phyloP scores from a whole-genome alignment of 2,888 invertebrate species.

The Mactromeris polynyma region DNA sequence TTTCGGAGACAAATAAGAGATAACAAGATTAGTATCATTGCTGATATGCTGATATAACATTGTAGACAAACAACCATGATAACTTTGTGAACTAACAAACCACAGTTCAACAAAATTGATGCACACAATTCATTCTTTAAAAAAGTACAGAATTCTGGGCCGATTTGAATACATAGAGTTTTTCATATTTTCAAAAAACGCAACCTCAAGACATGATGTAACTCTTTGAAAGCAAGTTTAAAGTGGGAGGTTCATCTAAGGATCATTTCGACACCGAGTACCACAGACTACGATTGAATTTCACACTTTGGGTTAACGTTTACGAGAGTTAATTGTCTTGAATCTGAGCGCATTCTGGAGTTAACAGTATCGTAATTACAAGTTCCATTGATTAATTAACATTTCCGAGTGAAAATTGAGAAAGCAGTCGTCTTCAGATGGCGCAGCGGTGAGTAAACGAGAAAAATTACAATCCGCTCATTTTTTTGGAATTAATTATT shows the following conservation, averaged over 20 bases:
- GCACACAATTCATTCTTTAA: neutral
- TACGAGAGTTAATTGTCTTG: conserved; percentile 39
- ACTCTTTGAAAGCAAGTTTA: neutral
- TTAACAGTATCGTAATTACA: conserved; percentile 47
- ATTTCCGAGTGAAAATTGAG: conserved; percentile 38
- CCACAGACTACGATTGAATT: conserved; percentile 40
- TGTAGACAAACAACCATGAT: too few relatives aligned
- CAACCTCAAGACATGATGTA: neutral
- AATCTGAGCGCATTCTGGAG: conserved; percentile 45
- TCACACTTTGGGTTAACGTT: conserved; percentile 44
- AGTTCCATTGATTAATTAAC: conserved; percentile 53
- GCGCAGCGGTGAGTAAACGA: conserved; percentile 5
- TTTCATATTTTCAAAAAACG: neutral
- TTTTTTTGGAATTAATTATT: conserved; percentile 1
- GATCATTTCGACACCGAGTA: neutral
- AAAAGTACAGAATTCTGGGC: neutral
- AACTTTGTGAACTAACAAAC: neutral
- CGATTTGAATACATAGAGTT: neutral
- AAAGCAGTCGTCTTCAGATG: conserved; percentile 10
- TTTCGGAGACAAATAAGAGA: conserved; percentile 3
- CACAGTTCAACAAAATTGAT: neutral
- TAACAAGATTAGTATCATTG: neutral
- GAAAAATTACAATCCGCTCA: conserved; percentile 6
- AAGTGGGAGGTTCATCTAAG: neutral
- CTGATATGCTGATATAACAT: neutral